Percentiles rank a stretch among this genome's conserved stretches.
phyloP scores from a whole-genome alignment of 2,888 invertebrate species.

The Microchrysa polita region DNA sequence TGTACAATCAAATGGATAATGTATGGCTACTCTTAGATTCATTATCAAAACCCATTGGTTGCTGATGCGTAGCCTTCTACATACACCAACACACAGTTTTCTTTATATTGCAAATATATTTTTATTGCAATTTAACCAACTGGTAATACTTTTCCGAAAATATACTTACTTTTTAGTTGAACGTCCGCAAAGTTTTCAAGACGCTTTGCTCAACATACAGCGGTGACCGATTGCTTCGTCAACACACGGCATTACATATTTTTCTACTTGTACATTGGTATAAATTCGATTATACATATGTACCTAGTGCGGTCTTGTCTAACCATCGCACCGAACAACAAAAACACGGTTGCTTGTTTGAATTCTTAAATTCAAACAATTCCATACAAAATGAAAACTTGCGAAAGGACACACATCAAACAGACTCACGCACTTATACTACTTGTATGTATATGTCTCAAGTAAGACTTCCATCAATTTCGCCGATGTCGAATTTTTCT shows the following conservation, averaged over 20 bases:
- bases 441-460: too few relatives aligned
- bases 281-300: not conserved
- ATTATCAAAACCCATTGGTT: too few relatives aligned
- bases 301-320: too few relatives aligned
- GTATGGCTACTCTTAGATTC: too few relatives aligned
- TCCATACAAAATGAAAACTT: slow-evolving; percentile 1
- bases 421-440: slow-evolving; percentile 15
- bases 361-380: slow-evolving; percentile 29
- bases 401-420: slow-evolving; percentile 17
- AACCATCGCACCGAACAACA: not conserved
- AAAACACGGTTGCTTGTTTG: slow-evolving; percentile 23
- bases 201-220: slow-evolving; percentile 22
- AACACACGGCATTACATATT: slow-evolving; percentile 1
- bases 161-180: too few relatives aligned
- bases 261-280: not conserved
- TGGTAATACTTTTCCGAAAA: too few relatives aligned
- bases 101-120: too few relatives aligned
- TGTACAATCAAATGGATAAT: too few relatives aligned
- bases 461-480: slow-evolving; percentile 34
- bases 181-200: too few relatives aligned
- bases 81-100: too few relatives aligned
- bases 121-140: too few relatives aligned
- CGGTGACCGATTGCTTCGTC: slow-evolving; percentile 9
- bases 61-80: too few relatives aligned
- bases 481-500: slow-evolving; percentile 25